Evolutionary conservation across 2,888 invertebrate species (phyloP), one percentile per base, ranked within the genome.

Genomic region (Dryococelus australis): DNA sequence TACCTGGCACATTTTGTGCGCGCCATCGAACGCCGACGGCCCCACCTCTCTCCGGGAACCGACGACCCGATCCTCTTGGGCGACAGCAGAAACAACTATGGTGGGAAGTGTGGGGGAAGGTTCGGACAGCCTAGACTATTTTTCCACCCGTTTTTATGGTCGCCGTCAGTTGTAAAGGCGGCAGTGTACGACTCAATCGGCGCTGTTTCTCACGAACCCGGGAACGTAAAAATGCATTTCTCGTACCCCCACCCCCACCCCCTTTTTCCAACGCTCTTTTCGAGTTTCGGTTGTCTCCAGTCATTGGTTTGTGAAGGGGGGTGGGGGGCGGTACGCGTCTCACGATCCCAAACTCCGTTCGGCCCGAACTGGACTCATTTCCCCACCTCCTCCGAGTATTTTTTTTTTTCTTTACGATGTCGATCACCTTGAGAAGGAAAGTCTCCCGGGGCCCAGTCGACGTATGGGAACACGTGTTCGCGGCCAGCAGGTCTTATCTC

Each of bases 101-200:
- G 65, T 5, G 65, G 65, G 65, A 6, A 16, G 65, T 5, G 20
- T 8, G 65, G 65, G 24, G 20, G 65, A 65, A 24, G 20, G 20
- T 8, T 65, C 20, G 20, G 65, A 12, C 65, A 16, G 65, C 65
- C 65, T 20, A 8, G 20, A 65, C 65, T 65, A 65, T 65, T 65
- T 65, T 24, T 24, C 65, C 65, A 24, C 65, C 10, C 65, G 20
- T 65, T 24, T 65, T 65, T 65, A 65, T 65, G 65, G 65, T 24
- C 65, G 65, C 65, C 65, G 65, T 65, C 65, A 65, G 65, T 65
- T 65, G 65, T 65, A 65, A 65, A 65, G 65, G 65, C 65, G 65
- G 65, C 65, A 24, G 65, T 65, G 65, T 65, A 65, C 65, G 65
- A 65, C 65, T 65, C 65, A 65, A 65, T 65, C 65, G 65, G 65